Conservation (phyloP, 2,888 invertebrate genomes). For the Cephus runcator region DNA sequence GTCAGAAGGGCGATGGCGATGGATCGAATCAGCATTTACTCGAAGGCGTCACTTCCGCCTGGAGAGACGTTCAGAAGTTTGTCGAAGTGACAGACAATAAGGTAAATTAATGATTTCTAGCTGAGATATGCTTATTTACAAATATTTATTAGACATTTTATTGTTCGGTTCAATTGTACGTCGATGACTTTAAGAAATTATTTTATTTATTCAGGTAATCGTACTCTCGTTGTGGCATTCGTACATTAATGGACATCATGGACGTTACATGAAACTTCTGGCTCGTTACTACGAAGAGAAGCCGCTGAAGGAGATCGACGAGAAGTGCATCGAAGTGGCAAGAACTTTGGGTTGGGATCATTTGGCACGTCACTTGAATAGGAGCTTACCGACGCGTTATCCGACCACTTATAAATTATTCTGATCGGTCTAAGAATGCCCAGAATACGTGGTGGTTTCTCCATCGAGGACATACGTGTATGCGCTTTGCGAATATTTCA, state of each 20-base stretch:
- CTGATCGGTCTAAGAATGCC: slow-evolving; percentile 61
- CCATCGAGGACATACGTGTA: no score
- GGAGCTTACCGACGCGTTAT: slow-evolving; percentile 75
- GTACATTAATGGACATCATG: slow-evolving; percentile 81
- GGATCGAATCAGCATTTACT: slow-evolving; percentile 63
- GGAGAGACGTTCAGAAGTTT: slow-evolving; percentile 82
- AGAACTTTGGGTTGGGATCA: slow-evolving; percentile 78
- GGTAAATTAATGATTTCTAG: slow-evolving; percentile 64
- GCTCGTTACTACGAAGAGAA: slow-evolving; percentile 85
- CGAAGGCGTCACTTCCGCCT: slow-evolving; percentile 72
- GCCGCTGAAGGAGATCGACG: slow-evolving; percentile 78
- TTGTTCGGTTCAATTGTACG: not conserved
- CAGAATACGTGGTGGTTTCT: no score
- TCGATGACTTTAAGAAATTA: not conserved
- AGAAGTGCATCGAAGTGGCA: slow-evolving; percentile 74
- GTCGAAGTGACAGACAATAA: slow-evolving; percentile 82
- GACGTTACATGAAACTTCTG: slow-evolving; percentile 82
- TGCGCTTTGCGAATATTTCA: no score
- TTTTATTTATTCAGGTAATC: slow-evolving; percentile 69
- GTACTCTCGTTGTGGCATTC: slow-evolving; percentile 88
- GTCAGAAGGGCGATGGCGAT: slow-evolving; percentile 51
- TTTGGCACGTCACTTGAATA: slow-evolving; percentile 69
- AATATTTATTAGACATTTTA: not conserved
- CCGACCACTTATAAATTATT: slow-evolving; percentile 78
- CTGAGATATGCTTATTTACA: not conserved